These are phyloP conservation scores for Zaprionus kolodkinae DNA, from an alignment of 1,140 invertebrate species.

Conservation along the genomic window DNA sequence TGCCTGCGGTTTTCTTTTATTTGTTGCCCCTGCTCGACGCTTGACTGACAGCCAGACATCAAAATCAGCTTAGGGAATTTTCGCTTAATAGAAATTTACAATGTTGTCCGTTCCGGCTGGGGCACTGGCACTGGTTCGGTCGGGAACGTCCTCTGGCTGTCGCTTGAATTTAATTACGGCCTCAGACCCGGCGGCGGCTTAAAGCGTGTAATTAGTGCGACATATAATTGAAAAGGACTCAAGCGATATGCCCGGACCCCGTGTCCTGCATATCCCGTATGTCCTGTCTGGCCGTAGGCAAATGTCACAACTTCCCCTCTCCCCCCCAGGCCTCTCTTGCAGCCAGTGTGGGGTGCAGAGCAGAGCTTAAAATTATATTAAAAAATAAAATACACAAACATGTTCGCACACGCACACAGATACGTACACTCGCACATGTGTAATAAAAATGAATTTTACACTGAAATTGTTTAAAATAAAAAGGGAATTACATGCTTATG, in stretches of 20 bases:
- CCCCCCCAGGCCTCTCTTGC: too few relatives aligned
- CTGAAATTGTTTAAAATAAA: conserved; percentile 23
- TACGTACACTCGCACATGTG: conserved; percentile 4
- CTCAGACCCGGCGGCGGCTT: conserved; percentile 56
- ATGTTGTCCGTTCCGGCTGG: conserved; percentile 40
- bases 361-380: conserved; percentile 17
- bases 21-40: conserved; percentile 37
- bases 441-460: neutral
- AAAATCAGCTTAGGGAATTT: conserved; percentile 72
- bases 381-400: conserved; percentile 28
- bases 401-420: neutral
- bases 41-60: conserved; percentile 65
- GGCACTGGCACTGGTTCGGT: neutral
- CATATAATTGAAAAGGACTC: conserved; percentile 72
- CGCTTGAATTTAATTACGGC: conserved; percentile 67
- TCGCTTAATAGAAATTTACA: conserved; percentile 69
- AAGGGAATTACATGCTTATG: conserved; percentile 24
- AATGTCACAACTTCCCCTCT: conserved; percentile 32
- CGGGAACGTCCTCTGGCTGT: conserved; percentile 36
- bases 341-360: neutral
- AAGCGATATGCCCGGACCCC: conserved; percentile 52
- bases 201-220: conserved; percentile 72
- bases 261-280: conserved; percentile 29
- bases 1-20: conserved; percentile 48
- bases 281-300: conserved; percentile 28